Base-by-base conservation (phyloP, 2,797 vertebrate genomes). In the Pterois miles region DNA sequence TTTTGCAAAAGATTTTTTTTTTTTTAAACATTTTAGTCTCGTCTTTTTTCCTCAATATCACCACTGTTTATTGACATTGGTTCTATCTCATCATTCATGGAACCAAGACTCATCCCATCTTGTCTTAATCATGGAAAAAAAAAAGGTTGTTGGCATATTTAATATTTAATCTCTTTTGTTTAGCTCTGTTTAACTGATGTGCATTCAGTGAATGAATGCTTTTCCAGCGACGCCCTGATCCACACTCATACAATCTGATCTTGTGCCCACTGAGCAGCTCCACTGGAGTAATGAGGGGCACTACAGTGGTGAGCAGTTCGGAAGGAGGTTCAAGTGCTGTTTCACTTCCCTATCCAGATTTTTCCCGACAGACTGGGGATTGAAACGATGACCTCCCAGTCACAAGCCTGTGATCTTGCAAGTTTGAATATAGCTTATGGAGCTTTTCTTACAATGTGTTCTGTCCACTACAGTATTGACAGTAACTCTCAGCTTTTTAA, bases 281-380 rank as follows among this genome's bases (percentile, higher is more conserved):
- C 38, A 43, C 33, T 36, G 7, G 5, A 53, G 20, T 12, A 67
- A 64, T 31, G 70, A 71, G 43, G 65, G 54, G 56, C 52, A 76
- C 29, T 72, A 23, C 23, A 65, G 33, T 52, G 68, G 20, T 64
- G 48, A 36, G 25, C 27, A 38, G 52, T 33, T 46, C 57, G 13
- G 33, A 67, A 12, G 33, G 50, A 52, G 59, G 13, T 65, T 82
- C 40, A 75, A 81, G 57, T 48, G 50, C 33, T 13, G 20, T 48
- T 74, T 85, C 40, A 38, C 58, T 43, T 60, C 53, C 27, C 3
- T 12, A 56, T 67, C 29, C 33, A 60, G 67, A 79, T 72, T 52
- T 22, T 58, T 65, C 25, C 25, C 56, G 59, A 78, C 56, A 65
- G 48, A 62, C 46, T 54, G 23, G 23, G 59, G 38, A 82, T 18